Evolutionary conservation across 2,888 invertebrate genomes (phyloP), one percentile per base, ranked within the genome.

Genomic region (Ethmia dodecea): DNA sequence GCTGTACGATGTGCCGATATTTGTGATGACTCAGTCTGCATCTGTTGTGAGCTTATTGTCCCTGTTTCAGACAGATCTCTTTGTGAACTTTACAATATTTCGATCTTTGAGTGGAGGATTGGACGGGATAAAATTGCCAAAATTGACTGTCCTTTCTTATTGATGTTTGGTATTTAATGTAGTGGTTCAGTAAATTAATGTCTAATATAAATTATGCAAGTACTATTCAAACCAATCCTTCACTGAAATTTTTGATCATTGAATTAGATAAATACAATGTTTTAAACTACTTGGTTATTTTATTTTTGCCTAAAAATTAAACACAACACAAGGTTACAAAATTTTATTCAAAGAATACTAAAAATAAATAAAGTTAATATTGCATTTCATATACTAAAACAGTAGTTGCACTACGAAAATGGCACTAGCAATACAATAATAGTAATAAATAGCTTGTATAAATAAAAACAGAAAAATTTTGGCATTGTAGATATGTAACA

Each of bases 51-150:
- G 76, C 76, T 78, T 78, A 71, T 60, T 65, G 60, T 66, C 71
- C 62, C 62, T 56, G 54, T 73, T 73, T 70, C 52, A 59, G 69
- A 74, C 71, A 75, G 75, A 79, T 81, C 84, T 84, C 83, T 80
- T 60, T 76, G 76, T 79, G 55, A 77, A 80, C 67, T 78, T 73
- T 75, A 78, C 72, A 80, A 71, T 74, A 64, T 60, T 50, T 52
- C 47, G 55, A 72, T 47, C 55, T 40, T 60, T 62, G 47, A 52
- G 60, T 66, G 70, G 60, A 73, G 68, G 66, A 72, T 81, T 81
- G 70, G 64, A 42, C 48, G 52, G 64, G 58, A 65, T 48, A 39
- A 43, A 42, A 43, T 39, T 38, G 34, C 28, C 35, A 40, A 45
- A 37, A 36, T 26, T 30, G 46, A 50, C 44, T 52, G 45, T 47